Conservation (phyloP, 2,888 invertebrate genomes). For the Drosophila pegasa region DNA sequence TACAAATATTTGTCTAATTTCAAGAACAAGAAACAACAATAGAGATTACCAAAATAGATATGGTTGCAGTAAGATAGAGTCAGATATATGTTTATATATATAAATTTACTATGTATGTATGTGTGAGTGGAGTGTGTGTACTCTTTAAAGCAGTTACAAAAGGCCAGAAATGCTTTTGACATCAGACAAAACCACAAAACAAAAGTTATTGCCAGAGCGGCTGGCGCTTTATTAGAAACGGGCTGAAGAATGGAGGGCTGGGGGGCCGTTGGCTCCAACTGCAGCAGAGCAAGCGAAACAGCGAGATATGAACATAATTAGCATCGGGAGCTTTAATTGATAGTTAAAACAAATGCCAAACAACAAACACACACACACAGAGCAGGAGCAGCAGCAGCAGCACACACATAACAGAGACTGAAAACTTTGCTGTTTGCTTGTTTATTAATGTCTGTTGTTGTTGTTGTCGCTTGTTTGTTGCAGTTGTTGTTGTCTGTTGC, state of each 20-base stretch:
- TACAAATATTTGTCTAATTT: constrained; percentile 76
- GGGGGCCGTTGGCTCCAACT: neutral
- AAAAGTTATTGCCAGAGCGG: constrained; percentile 37
- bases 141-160: constrained; percentile 23
- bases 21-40: constrained; percentile 61
- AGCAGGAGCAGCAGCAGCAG: neutral
- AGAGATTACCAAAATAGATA: constrained; percentile 35
- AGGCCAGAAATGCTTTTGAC: constrained; percentile 39
- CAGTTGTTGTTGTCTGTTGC: constrained; percentile 28
- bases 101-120: neutral
- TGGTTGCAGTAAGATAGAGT: constrained; percentile 8
- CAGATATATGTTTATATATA: constrained; percentile 7
- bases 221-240: constrained; percentile 3
- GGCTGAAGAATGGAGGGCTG: neutral
- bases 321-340: constrained; percentile 75
- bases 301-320: constrained; percentile 70
- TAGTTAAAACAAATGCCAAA: constrained; percentile 68
- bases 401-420: constrained; percentile 10
- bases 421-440: constrained; percentile 73
- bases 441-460: constrained; percentile 63
- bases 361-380: constrained; percentile 27
- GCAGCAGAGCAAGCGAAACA: constrained; percentile 13
- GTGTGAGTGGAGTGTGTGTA: neutral
- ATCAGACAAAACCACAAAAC: constrained; percentile 34
- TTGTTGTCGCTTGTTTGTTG: constrained; percentile 38